Base-by-base conservation (phyloP, 1,140 invertebrate species). In the Adoxophyes honmai region DNA sequence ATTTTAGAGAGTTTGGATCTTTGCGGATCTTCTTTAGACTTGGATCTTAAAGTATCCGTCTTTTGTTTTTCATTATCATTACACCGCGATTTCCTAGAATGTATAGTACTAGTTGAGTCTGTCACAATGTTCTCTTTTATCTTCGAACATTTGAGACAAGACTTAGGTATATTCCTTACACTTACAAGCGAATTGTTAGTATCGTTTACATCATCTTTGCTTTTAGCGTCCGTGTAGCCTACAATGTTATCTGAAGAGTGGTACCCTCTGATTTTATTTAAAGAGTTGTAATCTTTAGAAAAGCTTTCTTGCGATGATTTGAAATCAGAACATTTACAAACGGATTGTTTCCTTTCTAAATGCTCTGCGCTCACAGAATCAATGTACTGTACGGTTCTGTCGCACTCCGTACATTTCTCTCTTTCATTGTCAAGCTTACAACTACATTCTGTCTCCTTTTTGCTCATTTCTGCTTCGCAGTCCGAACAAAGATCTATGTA, bases 1-100 rank as follows among this genome's bases (percentile, higher is more conserved):
- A 92, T 89, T 65, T 92, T 91, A 6, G 90, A 89, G 33, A 91
- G 68, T 44, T 81, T 88, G 4, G 84, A 82, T 69, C 87, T 74
- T 60, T 89, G 86, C 4, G 83, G 85, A 64, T 90, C 89, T 52
- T 90, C 89, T 71, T 85, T 90, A 6, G 89, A 90, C 55, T 88
- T 88, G 0, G 86, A 87, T 53, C 84, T 70, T 15, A 81, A 57
- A 6, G 72, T 78, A 54, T 86, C 83, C 9, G 68, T 64, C 60
- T 60, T 82, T 14, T 66, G 57, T 60, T 78, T 87, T 7, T 86
- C 79, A 13, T 44, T 66, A 1, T 85, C 80, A 56, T 65, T 77
- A 57, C 82, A 87, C 68, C 86, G 78, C 13, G 82, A 85, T 56
- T 76, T 81, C 62, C 83, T 75, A 0, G 58, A 56, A 57, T 75